Base-by-base conservation (phyloP, 2,113 vertebrate species). In the Salminus brasiliensis region DNA sequence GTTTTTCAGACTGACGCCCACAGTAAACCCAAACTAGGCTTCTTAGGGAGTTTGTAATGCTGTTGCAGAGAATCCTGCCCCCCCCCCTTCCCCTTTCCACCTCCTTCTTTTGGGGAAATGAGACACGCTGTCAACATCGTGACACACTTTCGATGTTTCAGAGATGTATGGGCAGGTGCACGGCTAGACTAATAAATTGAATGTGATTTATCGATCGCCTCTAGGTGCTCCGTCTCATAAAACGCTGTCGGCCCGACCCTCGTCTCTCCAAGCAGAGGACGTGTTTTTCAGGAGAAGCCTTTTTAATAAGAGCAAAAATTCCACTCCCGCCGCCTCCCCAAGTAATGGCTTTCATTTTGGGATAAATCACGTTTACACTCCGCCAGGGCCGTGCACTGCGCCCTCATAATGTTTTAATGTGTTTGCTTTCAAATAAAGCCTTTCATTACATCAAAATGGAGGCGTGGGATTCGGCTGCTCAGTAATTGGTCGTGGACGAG, bases 361-460 rank as follows among this genome's bases (percentile, higher is more conserved):
- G 41, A 70, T 76, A 69, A 70, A 76, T 81, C 73, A 76, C 36
- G 29, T 70, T 72, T 70, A 81, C 71, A 60, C 29, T 39, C 13
- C 30, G 32, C 55, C 43, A 4, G 53, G n/a, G 25, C 52, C 55
- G 13, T 53, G 45, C 7, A 43, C 45, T 45, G 27, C 74, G 60
- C 18, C 25, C 72, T 55, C 11, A 32, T 67, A 43, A 18, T 57
- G 52, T 57, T 72, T 79, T 70, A 45, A 53, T 72, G 60, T 55
- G 78, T 36, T 73, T 67, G 49, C 63, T 65, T 8, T 59, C 39
- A 39, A 68, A 68, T 55, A 69, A 55, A 41, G 32, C 47, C 16
- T 41, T 76, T 67, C 16, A 67, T 55, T 23, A 43, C n/a, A 27
- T 77, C 5, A 68, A 45, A 77, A 68, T 39, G 12, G 45, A 45